These are phyloP conservation scores for Rhizomys pruinosus DNA, from an alignment of 2,113 vertebrate genomes.

Conservation along the genomic window DNA sequence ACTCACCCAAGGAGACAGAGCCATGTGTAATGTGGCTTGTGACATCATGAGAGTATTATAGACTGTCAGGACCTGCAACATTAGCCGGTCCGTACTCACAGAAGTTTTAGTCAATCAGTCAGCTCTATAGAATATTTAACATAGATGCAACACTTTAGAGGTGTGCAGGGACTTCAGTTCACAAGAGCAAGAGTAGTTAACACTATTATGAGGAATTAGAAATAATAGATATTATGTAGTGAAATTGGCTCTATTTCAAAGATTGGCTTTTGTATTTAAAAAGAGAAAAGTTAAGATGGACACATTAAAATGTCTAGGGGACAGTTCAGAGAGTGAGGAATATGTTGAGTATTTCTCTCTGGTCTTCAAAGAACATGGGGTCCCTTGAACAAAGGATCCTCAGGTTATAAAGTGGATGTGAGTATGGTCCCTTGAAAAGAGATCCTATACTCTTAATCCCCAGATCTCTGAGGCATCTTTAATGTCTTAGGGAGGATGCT, in stretches of 20 bases:
- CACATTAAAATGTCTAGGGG: neutral
- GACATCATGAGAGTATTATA: neutral
- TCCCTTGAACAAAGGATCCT: neutral
- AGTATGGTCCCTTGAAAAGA: neutral
- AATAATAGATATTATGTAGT: neutral
- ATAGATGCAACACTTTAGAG: neutral
- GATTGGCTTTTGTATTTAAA: constrained; percentile 12
- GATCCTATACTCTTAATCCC: neutral
- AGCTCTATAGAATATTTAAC: neutral
- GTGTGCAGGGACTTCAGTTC: neutral
- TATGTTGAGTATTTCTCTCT: neutral
- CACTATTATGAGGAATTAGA: neutral
- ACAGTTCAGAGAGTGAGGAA: constrained; percentile 1
- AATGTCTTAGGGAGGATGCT: neutral
- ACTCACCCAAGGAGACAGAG: neutral
- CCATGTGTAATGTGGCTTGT: neutral
- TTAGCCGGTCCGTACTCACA: neutral
- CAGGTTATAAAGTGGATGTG: neutral
- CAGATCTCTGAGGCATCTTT: neutral
- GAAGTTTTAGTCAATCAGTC: neutral
- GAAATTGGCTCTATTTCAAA: neutral
- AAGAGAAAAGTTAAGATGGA: neutral
- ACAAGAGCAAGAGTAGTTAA: neutral
- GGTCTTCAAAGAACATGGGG: neutral
- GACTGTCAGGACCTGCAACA: neutral